Conservation (phyloP, 2,797 vertebrate species). For the Sciurus carolinensis region DNA sequence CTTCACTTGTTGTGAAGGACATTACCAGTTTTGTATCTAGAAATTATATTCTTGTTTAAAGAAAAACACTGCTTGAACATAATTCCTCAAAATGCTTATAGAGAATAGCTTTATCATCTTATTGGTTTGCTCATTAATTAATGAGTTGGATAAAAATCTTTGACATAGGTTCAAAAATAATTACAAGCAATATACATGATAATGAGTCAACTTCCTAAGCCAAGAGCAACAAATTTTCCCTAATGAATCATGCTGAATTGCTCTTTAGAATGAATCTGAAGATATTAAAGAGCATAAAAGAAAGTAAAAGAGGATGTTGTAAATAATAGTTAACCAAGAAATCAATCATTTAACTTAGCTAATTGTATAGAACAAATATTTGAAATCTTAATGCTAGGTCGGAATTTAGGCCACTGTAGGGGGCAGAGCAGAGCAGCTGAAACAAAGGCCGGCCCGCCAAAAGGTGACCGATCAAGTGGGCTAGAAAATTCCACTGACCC, state of each 20-base stretch:
- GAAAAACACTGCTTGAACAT: neutral
- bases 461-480: no score
- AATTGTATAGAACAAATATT: neutral
- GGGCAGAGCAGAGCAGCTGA: no score
- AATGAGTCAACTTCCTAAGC: neutral
- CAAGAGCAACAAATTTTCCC: neutral
- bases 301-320: neutral
- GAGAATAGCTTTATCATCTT: conserved; percentile 22
- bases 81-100: neutral
- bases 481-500: no score
- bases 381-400: neutral
- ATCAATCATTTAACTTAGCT: neutral
- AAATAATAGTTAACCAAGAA: neutral
- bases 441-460: no score
- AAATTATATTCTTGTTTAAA: neutral
- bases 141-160: neutral
- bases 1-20: neutral
- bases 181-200: neutral
- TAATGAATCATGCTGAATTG: neutral
- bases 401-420: no score
- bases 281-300: neutral
- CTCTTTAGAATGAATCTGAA: neutral
- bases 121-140: neutral
- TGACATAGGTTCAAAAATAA: neutral
- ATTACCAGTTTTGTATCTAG: neutral